These are phyloP conservation scores for Plotosus lineatus DNA, from an alignment of 2,113 vertebrate genomes.

Conservation along the genomic window DNA sequence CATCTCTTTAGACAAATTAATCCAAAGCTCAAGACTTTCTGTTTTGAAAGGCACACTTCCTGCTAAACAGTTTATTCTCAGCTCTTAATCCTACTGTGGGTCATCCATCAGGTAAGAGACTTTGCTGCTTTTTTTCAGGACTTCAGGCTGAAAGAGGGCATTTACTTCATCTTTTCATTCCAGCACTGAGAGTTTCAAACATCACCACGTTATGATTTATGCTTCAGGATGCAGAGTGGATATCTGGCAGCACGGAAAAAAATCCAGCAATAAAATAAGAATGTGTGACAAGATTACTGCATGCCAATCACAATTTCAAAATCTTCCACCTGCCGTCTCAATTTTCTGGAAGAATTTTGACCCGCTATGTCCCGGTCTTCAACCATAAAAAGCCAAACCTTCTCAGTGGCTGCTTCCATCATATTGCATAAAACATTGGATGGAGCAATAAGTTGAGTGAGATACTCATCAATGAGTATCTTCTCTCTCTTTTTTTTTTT, in stretches of 20 bases:
- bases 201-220: conserved; percentile 61
- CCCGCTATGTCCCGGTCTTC: neutral
- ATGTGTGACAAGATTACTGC: neutral
- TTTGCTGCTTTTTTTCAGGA: conserved; percentile 16
- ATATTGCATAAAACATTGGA: conserved; percentile 38
- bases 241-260: conserved; percentile 18
- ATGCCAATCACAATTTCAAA: conserved; percentile 36
- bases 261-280: conserved; percentile 22
- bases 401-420: conserved; percentile 57
- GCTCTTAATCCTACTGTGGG: conserved; percentile 30
- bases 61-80: conserved; percentile 31
- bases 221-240: conserved; percentile 53
- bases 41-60: neutral
- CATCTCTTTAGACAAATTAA: neutral
- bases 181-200: conserved; percentile 48
- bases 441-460: conserved; percentile 48
- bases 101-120: conserved; percentile 53
- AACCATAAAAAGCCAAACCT: neutral
- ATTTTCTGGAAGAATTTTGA: conserved; percentile 32
- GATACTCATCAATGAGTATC: conserved; percentile 45
- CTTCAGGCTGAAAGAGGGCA: conserved; percentile 37
- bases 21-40: neutral
- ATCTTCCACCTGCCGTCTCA: conserved; percentile 40
- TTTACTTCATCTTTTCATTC: conserved; percentile 56
- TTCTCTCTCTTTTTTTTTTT: too few relatives aligned